Conservation (phyloP, 2,113 vertebrate species). For the Heteronetta atricapilla region DNA sequence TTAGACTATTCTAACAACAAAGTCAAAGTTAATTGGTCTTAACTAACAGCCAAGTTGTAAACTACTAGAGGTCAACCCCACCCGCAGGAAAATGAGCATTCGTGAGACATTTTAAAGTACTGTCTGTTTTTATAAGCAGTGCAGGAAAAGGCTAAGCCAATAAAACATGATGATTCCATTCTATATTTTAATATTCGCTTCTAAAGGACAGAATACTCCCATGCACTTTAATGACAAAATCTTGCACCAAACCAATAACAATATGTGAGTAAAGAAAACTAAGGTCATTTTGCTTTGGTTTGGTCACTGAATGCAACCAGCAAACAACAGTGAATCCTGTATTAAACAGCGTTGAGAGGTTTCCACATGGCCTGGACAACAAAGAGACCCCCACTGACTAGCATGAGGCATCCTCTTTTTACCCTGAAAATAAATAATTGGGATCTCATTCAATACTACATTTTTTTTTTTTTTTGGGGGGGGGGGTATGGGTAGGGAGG, state of each 20-base stretch:
- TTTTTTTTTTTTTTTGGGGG: not conserved
- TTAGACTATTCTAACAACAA: slow-evolving; percentile 75
- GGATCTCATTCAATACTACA: not conserved
- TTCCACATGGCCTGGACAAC: not conserved
- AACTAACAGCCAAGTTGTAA: slow-evolving; percentile 80
- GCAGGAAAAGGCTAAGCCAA: slow-evolving; percentile 85
- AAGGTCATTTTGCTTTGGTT: slow-evolving; percentile 73
- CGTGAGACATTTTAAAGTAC: slow-evolving; percentile 81
- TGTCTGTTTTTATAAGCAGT: slow-evolving; percentile 87
- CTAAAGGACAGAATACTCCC: slow-evolving; percentile 75
- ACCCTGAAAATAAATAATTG: slow-evolving; percentile 47
- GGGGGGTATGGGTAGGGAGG: no score
- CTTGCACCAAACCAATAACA: slow-evolving; percentile 71
- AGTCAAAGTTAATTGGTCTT: slow-evolving; percentile 83
- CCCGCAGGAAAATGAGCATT: slow-evolving; percentile 79
- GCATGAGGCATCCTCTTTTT: slow-evolving; percentile 57
- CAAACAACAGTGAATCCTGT: slow-evolving; percentile 58
- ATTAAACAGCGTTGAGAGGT: slow-evolving; percentile 24
- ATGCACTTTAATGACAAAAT: slow-evolving; percentile 75
- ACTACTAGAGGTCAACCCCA: slow-evolving; percentile 77
- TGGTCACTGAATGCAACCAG: slow-evolving; percentile 51
- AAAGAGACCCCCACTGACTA: slow-evolving; percentile 9
- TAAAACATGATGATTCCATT: slow-evolving; percentile 81
- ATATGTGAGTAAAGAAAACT: slow-evolving; percentile 70
- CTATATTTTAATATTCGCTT: slow-evolving; percentile 83